Evolutionary conservation across 1,140 invertebrate genomes (phyloP), one percentile per base, ranked within the genome.

Genomic region (Neomicropteryx cornuta): DNA sequence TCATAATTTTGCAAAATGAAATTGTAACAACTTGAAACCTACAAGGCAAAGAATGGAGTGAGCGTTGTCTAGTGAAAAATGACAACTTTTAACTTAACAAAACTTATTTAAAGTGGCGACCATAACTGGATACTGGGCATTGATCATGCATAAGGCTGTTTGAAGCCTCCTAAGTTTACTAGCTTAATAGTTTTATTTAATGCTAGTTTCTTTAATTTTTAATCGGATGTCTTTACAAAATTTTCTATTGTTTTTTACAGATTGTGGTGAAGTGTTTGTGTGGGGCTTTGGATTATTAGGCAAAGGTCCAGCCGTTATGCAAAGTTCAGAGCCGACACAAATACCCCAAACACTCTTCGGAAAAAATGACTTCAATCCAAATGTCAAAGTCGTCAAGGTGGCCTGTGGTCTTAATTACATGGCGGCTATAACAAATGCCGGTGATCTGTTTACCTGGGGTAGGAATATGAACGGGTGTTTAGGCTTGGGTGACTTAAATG

Each of bases 281-380:
- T 97, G 93, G 93, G 93, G 94, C 6, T 94, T 77, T 61, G 94
- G 94, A 31, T 75, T 94, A 45, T 66, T 97, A 28, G 93, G 93
- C 1, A 71, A 83, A 29, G 93, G 93, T 0, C 92, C 91, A 1
- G 68, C 79, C 48, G 76, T 86, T 1, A 68, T 79, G 38, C 71
- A 74, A 39, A 61, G 76, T 4, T 45, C 54, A 4, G 61, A 60
- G 44, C 93, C 92, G 1, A 72, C 76, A 31, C 53, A 73, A 42
- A 77, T 97, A 30, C 83, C 92, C 5, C 52, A 73, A 5, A 72
- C 80, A 1, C 59, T 97, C 13, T 95, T 97, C 66, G 92, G 92
- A 1, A 55, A 67, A 17, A 93, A 90, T 61, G 78, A 83, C 46
- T 87, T 91, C 41, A 79, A 82, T 45, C 72, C 77, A 19, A 67